These are phyloP conservation scores for Hemiscyllium ocellatum DNA, from an alignment of 2,113 vertebrate species.

Conservation along the genomic window DNA sequence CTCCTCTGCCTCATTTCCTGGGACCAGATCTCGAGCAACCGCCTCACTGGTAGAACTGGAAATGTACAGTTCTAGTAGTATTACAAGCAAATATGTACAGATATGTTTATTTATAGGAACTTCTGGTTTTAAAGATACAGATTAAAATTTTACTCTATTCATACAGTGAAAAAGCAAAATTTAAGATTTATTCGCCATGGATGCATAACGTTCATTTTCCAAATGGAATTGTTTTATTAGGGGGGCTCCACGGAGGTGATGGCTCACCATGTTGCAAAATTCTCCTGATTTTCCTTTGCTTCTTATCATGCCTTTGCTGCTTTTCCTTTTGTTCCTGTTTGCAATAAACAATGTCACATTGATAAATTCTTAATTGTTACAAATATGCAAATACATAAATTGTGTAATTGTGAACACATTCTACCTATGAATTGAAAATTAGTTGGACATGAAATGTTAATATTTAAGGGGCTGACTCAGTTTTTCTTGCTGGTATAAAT, in stretches of 20 bases:
- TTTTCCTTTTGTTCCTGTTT: conserved; percentile 72
- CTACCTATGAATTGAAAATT: no score
- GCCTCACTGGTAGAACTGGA: no score
- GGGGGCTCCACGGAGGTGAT: conserved; percentile 78
- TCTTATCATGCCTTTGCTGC: conserved; percentile 60
- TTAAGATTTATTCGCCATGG: background rate
- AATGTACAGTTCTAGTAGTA: no score
- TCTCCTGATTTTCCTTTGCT: conserved; percentile 57
- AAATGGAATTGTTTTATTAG: conserved; percentile 70
- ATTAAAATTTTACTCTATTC: background rate
- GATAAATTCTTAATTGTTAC: background rate
- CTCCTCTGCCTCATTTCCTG: no score
- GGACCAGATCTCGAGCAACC: no score
- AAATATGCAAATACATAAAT: background rate
- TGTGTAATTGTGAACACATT: no score
- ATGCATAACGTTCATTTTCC: conserved; percentile 52
- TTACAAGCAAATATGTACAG: background rate
- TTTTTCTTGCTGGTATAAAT: no score
- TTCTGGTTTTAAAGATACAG: background rate
- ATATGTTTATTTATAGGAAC: background rate
- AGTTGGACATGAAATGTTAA: no score
- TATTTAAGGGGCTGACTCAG: no score
- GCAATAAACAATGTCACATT: background rate
- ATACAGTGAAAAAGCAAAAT: background rate
- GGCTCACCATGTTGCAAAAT: conserved; percentile 51